Base-by-base conservation (phyloP, 2,797 vertebrate species). In the Falco columbarius region DNA sequence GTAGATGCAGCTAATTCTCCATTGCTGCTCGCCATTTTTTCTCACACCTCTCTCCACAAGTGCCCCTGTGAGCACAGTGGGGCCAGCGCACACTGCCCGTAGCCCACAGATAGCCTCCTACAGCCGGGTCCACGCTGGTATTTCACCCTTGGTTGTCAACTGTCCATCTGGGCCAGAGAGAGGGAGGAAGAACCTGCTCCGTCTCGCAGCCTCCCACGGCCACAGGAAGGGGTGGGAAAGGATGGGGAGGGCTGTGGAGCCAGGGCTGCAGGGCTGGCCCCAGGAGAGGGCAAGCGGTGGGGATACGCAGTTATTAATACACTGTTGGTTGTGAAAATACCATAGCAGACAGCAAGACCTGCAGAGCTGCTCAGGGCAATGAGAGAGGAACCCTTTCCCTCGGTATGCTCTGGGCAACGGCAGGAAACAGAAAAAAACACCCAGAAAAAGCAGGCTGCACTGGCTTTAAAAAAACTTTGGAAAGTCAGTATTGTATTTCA, bases 91-190 rank as follows among this genome's bases (percentile, higher is more conserved):
- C 4, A 0, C 12, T 42, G 30, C 56, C 30, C 6, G 0, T 13
- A 65, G 32, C 38, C 38, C 61, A 9, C 3, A 9, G 55, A 2
- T 8, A 63, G 38, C 42, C 19, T 42, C 61, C 0, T 5, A 6
- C 0, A 5, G 52, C 2, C 0, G 46, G 63, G 51, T 21, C 15
- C 74, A 16, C 1, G 0, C 0, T 1, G 0, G 22, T 24, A 6
- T 29, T 87, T 29, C 9, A 14, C 54, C 3, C 17, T 1, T 18
- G 18, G 42, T 13, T 75, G n/a, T 15, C 32, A 81, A 6, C 46
- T 58, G 58, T 27, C 10, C 9, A 0, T 2, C 13, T 24, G 65
- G 30, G 29, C 12, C 8, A 7, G 52, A 23, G 51, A 49, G 24
- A 44, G 40, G 10, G 27, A 38, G 23, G 32, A 55, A 42, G n/a